Evolutionary conservation across 2,113 vertebrate species (phyloP).

Genomic region (Prionailurus bengalensis): DNA sequence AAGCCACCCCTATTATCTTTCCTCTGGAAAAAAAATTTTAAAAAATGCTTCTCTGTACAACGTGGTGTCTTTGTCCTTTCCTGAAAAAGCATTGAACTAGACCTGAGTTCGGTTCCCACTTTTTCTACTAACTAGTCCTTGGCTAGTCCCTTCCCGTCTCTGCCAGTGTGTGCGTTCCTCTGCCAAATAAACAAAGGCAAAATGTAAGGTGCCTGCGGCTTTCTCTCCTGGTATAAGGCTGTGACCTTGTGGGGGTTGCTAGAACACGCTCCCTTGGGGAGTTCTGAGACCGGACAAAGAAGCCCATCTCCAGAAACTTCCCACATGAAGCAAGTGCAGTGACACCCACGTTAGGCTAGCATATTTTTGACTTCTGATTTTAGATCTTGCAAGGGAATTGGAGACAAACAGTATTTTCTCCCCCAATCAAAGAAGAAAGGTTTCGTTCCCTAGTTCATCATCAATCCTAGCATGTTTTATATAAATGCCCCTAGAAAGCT

Average conservation of each 20-base stretch:
- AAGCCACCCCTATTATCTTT: background rate
- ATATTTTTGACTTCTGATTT: conserved; percentile 54
- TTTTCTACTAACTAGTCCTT: background rate
- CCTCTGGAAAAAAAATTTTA: background rate
- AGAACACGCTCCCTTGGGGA: background rate
- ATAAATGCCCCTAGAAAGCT: conserved; percentile 80
- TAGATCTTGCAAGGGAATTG: background rate
- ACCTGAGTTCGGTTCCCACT: background rate
- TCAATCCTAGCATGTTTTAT: conserved; percentile 71
- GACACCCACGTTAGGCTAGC: background rate
- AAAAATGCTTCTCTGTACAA: background rate
- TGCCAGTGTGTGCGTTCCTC: background rate
- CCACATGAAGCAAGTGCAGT: background rate
- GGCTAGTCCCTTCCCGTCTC: background rate
- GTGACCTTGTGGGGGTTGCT: background rate
- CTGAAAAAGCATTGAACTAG: background rate
- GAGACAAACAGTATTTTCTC: conserved; percentile 52
- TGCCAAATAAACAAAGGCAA: background rate
- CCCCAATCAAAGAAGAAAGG: conserved; percentile 63
- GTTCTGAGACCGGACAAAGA: conserved; percentile 31
- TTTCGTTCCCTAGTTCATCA: conserved; percentile 51
- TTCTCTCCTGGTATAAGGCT: background rate
- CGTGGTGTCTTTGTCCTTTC: background rate
- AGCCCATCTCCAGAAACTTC: background rate
- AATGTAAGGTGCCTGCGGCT: background rate